phyloP scores from a whole-genome alignment of 2,888 invertebrate species.

The Eucera pruinosa region DNA sequence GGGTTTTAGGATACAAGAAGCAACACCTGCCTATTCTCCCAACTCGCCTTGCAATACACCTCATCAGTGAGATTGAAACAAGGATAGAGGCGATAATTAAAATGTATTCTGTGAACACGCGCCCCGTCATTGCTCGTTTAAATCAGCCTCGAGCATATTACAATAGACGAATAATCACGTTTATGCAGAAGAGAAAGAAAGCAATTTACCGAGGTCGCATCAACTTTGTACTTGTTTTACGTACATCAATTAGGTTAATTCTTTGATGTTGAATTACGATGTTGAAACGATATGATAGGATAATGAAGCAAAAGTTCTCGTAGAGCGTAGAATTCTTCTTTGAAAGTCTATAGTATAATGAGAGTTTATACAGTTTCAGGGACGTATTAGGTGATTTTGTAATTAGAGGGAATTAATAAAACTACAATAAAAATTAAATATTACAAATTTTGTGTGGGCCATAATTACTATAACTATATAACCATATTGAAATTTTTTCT shows the following conservation, averaged over 20 bases:
- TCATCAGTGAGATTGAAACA: constrained; percentile 18
- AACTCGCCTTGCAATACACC: constrained; percentile 20
- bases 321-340: too few species aligned
- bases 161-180: constrained; percentile 10
- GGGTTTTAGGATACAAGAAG: constrained; percentile 17
- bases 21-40: constrained; percentile 40
- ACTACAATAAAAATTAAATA: too few species aligned
- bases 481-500: too few species aligned
- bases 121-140: constrained; percentile 36
- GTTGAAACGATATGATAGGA: too few species aligned
- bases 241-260: not conserved
- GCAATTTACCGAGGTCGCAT: not conserved
- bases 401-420: too few species aligned
- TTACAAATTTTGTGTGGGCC: too few species aligned
- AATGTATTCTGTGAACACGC: constrained; percentile 35
- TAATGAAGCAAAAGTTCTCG: too few species aligned
- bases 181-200: not conserved
- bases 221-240: not conserved
- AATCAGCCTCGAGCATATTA: constrained; percentile 33
- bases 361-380: too few species aligned
- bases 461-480: too few species aligned
- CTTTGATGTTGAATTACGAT: too few species aligned
- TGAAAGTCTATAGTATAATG: too few species aligned
- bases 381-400: too few species aligned
- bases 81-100: constrained; percentile 51